These are phyloP conservation scores for Penaeus vannamei DNA, from an alignment of 1,140 invertebrate species.

Conservation along the genomic window DNA sequence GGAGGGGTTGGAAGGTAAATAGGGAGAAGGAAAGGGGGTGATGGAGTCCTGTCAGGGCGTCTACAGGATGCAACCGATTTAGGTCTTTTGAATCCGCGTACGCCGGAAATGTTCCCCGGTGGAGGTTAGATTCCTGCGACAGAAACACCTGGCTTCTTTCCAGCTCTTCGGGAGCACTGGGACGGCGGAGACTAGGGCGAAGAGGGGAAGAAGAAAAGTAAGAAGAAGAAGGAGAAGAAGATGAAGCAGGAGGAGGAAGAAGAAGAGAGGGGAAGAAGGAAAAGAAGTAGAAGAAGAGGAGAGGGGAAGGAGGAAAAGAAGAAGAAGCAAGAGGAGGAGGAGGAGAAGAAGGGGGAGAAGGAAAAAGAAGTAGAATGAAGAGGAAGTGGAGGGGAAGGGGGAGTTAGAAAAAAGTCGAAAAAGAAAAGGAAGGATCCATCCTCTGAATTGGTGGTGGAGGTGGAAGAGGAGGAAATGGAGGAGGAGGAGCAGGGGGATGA, in stretches of 20 bases:
- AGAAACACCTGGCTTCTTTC: no score
- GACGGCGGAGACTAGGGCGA: background rate
- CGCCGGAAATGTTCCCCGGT: no score
- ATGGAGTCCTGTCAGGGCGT: background rate
- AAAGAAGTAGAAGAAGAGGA: no score
- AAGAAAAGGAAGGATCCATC: background rate
- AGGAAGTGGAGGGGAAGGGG: conserved; percentile 1
- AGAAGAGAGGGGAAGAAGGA: background rate
- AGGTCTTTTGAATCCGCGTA: no score
- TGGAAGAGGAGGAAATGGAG: background rate
- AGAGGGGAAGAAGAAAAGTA: background rate
- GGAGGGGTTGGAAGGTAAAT: background rate
- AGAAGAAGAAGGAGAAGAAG: background rate
- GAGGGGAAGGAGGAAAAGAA: background rate
- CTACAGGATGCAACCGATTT: background rate
- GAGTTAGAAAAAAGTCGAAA: background rate
- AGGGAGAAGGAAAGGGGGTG: background rate
- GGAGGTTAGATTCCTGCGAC: no score
- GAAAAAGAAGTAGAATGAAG: background rate
- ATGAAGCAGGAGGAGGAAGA: background rate
- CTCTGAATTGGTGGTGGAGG: background rate
- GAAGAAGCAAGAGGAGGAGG: background rate
- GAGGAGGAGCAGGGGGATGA: no score
- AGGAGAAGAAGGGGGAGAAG: background rate
- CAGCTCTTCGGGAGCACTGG: background rate